Base-by-base conservation (phyloP, 2,888 invertebrate species). In the Synergus laeviventris region DNA sequence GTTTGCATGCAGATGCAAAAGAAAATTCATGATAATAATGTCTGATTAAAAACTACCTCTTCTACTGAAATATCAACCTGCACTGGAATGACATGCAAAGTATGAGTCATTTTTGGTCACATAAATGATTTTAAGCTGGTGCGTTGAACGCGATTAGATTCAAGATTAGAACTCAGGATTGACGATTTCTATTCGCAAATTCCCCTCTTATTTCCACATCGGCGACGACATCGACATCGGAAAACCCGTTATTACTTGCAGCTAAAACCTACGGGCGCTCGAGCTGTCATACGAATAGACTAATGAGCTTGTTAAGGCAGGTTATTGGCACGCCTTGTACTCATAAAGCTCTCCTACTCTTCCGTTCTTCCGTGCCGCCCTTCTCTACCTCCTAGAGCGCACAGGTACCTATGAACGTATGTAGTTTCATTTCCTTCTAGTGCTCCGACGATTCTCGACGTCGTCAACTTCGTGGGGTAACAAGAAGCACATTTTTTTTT, bases 281-380 rank as follows among this genome's bases (percentile, higher is more conserved):
- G 54, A n/a, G 21, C 64, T 75, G 84, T 85, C 87, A 86, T 85
- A 85, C 84, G 85, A 85, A 86, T 87, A 86, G 87, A 87, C 86
- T 87, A 87, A 87, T 86, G 88, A 87, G 86, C 86, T 87, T 86
- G 87, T 87, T 87, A 87, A 87, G 82, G 78, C 80, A 82, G 83
- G 62, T 70, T 70, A 70, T 70, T 45, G 66, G 66, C 49, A 45
- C 66, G 66, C 66, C 45, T 70, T 70, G 45, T 24, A 31, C 66
- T 70, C 66, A 45, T 70, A 70, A 70, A 70, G 66, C 66, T 49
- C 66, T 66, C 66, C 66, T 66, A 36, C 38, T 39, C 62, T 66
- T 45, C 24, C 18, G 39, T 18, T n/a, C 39, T 21, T 64, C 21
- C 39, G 16, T 39, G 11, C 56, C 21, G 56, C 21, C 56, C 21